A percentile compares a stretch with the other conserved stretches of the same genome.
These are phyloP conservation scores for Acleris cristana DNA, from an alignment of 2,888 invertebrate species.

Conservation along the genomic window DNA sequence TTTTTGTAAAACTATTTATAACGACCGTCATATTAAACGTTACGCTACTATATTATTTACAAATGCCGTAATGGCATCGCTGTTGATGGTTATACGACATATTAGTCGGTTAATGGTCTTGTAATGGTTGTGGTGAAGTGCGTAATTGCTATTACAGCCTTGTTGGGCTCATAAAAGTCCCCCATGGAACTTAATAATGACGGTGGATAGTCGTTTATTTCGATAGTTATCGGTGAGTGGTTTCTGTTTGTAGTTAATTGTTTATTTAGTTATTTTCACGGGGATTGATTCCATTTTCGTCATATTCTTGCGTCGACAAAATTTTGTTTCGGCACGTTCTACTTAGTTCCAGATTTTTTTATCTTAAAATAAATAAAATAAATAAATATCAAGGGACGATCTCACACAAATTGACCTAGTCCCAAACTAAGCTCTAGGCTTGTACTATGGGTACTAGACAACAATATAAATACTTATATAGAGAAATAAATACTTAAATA, in stretches of 20 bases:
- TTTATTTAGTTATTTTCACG: not conserved
- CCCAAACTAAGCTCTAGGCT: too few relatives aligned
- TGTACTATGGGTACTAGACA: too few relatives aligned
- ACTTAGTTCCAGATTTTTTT: too few relatives aligned
- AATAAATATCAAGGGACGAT: too few relatives aligned
- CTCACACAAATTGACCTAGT: too few relatives aligned
- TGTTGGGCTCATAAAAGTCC: slow-evolving; percentile 33
- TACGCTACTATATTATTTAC: not conserved
- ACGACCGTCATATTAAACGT: too few relatives aligned
- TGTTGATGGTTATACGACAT: slow-evolving; percentile 19
- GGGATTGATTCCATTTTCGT: not conserved
- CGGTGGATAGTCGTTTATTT: slow-evolving; percentile 25
- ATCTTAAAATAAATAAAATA: too few relatives aligned
- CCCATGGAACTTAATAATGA: slow-evolving; percentile 30
- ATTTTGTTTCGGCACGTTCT: too few relatives aligned
- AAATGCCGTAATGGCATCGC: slow-evolving; percentile 14
- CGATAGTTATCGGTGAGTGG: slow-evolving; percentile 10
- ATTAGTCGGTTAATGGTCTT: slow-evolving; percentile 28
- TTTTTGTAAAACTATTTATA: too few relatives aligned
- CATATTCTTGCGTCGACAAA: too few relatives aligned
- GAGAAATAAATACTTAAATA: too few relatives aligned
- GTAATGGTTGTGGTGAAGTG: slow-evolving; percentile 28
- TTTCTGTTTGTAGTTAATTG: not conserved
- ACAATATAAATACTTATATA: too few relatives aligned
- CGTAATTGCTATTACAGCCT: slow-evolving; percentile 35